Conservation (phyloP, 2,113 vertebrate species). For the Chaetura pelagica region DNA sequence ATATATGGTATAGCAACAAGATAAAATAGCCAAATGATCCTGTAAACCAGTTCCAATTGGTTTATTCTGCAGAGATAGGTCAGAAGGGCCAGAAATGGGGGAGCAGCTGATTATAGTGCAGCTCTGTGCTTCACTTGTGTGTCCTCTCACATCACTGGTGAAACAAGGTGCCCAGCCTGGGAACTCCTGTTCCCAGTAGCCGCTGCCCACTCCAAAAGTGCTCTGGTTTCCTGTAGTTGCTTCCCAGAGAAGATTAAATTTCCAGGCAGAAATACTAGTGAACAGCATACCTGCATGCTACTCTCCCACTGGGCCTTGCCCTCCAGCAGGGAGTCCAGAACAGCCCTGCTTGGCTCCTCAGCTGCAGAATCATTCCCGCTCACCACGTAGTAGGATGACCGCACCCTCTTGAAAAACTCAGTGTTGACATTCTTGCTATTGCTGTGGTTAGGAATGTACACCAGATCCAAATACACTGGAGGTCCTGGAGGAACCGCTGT, state of each 20-base stretch:
- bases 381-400: slow-evolving; percentile 93
- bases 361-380: slow-evolving; percentile 89
- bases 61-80: neutral
- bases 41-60: neutral
- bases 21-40: neutral
- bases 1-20: neutral
- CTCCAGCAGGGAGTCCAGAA: slow-evolving; percentile 89
- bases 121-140: neutral
- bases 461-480: slow-evolving; percentile 91
- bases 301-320: slow-evolving; percentile 91
- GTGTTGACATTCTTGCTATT: slow-evolving; percentile 91
- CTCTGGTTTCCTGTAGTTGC: neutral
- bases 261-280: neutral
- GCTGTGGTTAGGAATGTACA: slow-evolving; percentile 95
- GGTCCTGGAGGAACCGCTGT: slow-evolving; percentile 82
- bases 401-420: slow-evolving; percentile 92
- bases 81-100: neutral
- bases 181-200: neutral
- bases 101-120: neutral
- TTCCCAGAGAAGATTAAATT: neutral
- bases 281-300: slow-evolving; percentile 85
- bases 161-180: neutral
- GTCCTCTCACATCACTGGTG: neutral
- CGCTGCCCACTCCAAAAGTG: neutral
- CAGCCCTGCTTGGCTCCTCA: slow-evolving; percentile 88